These are phyloP conservation scores for Actinopyga echinites DNA, from an alignment of 53 echinoderm and acorn worm genomes.

Conservation along the genomic window DNA sequence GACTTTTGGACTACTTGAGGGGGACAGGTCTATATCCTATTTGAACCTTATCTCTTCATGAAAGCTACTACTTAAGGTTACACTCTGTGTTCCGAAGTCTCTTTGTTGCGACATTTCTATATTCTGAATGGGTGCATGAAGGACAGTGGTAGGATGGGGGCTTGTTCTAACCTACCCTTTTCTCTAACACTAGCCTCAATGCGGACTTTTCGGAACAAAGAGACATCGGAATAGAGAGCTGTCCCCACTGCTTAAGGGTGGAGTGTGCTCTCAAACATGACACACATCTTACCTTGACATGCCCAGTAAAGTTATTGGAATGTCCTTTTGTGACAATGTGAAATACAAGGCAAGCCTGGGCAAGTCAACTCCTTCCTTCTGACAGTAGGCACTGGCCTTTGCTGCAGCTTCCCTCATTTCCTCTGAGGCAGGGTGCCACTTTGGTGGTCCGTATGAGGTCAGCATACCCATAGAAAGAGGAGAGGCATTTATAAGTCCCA, in stretches of 20 bases:
- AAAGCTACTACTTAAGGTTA: too few species aligned
- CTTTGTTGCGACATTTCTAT: too few species aligned
- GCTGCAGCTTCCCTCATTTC: slow-evolving; percentile 60
- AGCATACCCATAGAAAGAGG: slow-evolving; percentile 88
- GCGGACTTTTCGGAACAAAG: too few species aligned
- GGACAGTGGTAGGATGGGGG: too few species aligned
- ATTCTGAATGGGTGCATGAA: too few species aligned
- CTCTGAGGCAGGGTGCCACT: slow-evolving; percentile 74
- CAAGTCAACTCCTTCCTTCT: slow-evolving; percentile 68
- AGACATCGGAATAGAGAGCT: not conserved
- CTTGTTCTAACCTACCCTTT: too few species aligned
- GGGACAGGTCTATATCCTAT: too few species aligned
- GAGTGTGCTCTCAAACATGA: not conserved
- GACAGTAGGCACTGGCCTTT: slow-evolving; percentile 74
- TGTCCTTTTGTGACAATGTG: slow-evolving; percentile 48
- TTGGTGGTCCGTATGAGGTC: slow-evolving; percentile 66
- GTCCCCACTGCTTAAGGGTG: not conserved
- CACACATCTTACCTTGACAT: slow-evolving; percentile 60
- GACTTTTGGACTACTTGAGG: too few species aligned
- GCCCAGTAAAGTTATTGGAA: slow-evolving; percentile 68
- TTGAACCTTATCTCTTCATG: too few species aligned
- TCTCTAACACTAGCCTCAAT: too few species aligned
- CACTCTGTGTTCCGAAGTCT: not conserved
- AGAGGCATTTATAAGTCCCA: slow-evolving; percentile 77
- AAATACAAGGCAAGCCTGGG: slow-evolving; percentile 77